Evolutionary conservation across 2,888 invertebrate genomes (phyloP), one percentile per base, ranked within the genome.

Genomic region (Dendrolimus pini): DNA sequence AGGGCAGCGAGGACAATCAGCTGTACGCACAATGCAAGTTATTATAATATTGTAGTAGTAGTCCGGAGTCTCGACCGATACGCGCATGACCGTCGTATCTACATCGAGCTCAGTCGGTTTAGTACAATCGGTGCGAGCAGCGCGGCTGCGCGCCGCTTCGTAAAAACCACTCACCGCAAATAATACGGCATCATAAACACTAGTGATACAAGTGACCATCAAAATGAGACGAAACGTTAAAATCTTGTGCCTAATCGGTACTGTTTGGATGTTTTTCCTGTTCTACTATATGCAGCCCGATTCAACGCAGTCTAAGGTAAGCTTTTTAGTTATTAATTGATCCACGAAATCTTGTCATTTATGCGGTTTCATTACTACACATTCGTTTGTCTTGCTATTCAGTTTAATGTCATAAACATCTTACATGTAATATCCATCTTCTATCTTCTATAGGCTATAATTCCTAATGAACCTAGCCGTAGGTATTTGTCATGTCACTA

Each of bases 261-360:
- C 83, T 59, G 83, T 82, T 63, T 90, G 89, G 89, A 86, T 88
- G 78, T 86, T 85, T 70, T 82, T 84, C 71, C 72, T 90, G 60
- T 82, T 89, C 66, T 90, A 89, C 74, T 89, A 81, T 72, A 89
- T 89, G 85, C 89, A 89, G 66, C 82, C 89, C 58, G 89, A 87
- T 67, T 72, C 87, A 10, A 64, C 78, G 54, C 82, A 80, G 62
- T 75, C 80, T 56, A 89, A 89, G 89, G 89, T 89, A 71, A 65
- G 75, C 68, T 62, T 53, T 30, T 30, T 30, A 30, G 3, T 30
- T 30, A 30, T 30, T 30, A 30, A 30, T 30, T 30, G 30, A 30
- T 56, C 30, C 30, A 30, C 6, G 30, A 30, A 30, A 30, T 30
- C 6, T 30, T 6, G 30, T 30, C 30, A 30, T 30, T 30, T 30